These are phyloP conservation scores for Philereme vetulata DNA, from an alignment of 2,888 invertebrate species.

Conservation along the genomic window DNA sequence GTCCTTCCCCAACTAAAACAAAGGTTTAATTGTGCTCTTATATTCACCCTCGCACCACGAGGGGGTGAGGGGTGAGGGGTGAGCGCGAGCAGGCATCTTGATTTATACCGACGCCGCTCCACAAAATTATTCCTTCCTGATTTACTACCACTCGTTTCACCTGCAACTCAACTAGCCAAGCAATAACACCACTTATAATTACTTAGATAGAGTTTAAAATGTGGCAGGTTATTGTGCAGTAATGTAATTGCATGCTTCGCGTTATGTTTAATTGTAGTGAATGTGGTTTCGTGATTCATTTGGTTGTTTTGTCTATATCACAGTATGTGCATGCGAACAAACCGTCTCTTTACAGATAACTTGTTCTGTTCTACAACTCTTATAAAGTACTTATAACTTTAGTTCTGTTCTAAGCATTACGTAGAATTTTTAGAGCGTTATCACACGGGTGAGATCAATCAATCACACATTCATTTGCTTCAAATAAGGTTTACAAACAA, in stretches of 20 bases:
- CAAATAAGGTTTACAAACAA: too few relatives aligned
- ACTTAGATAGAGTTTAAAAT: conserved; percentile 17
- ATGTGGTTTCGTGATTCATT: conserved; percentile 10
- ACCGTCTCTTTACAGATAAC: too few relatives aligned
- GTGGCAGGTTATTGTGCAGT: not conserved
- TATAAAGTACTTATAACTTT: too few relatives aligned
- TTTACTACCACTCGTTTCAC: conserved; percentile 68
- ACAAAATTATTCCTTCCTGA: conserved; percentile 71
- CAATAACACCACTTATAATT: conserved; percentile 9
- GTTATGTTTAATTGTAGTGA: conserved; percentile 17
- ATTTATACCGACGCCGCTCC: conserved; percentile 41
- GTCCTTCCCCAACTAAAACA: conserved; percentile 29
- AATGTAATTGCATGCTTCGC: conserved; percentile 20
- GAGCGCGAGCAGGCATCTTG: conserved; percentile 19
- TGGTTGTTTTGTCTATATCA: not conserved
- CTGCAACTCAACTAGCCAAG: conserved; percentile 41
- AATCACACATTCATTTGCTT: too few relatives aligned
- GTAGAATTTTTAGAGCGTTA: too few relatives aligned
- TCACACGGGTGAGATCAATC: too few relatives aligned
- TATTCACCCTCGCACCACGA: conserved; percentile 22
- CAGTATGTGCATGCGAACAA: too few relatives aligned
- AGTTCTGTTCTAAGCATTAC: too few relatives aligned
- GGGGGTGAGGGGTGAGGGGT: conserved; percentile 9
- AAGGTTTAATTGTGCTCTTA: conserved; percentile 34
- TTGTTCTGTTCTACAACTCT: too few relatives aligned